Conservation (phyloP, 2,797 vertebrate genomes). For the Myripristis jacobus region DNA sequence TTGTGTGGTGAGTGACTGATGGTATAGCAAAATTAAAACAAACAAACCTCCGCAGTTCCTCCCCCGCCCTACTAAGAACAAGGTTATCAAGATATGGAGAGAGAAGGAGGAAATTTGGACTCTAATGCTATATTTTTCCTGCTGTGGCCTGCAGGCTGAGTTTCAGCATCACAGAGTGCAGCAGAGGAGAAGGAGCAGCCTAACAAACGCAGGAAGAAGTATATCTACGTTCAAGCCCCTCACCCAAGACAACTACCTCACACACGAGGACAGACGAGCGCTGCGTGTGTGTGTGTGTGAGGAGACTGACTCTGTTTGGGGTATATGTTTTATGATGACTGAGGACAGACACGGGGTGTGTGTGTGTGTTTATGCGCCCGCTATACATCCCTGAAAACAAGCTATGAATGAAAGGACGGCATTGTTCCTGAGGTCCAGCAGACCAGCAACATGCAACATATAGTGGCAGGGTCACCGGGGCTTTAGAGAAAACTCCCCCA, state of each 20-base stretch:
- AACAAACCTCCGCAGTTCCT: constrained; percentile 62
- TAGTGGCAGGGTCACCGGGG: constrained; percentile 14
- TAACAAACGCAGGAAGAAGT: constrained; percentile 80
- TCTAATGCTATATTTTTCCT: constrained; percentile 40
- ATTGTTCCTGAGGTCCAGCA: constrained; percentile 52
- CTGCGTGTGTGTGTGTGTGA: constrained; percentile 43
- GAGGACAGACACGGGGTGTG: constrained; percentile 52
- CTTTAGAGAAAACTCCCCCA: constrained; percentile 20
- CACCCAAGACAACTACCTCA: constrained; percentile 60
- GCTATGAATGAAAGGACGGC: constrained; percentile 53
- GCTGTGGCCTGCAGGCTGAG: background rate
- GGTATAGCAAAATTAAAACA: constrained; percentile 56
- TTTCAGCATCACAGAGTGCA: constrained; percentile 55
- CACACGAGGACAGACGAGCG: constrained; percentile 64
- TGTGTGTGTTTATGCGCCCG: constrained; percentile 25
- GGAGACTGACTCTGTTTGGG: constrained; percentile 61
- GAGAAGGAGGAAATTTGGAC: constrained; percentile 57
- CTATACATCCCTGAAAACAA: constrained; percentile 68
- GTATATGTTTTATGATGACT: constrained; percentile 44
- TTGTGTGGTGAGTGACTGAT: constrained; percentile 35
- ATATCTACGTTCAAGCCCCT: constrained; percentile 69
- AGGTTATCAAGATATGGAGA: constrained; percentile 74
- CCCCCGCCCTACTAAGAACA: constrained; percentile 63
- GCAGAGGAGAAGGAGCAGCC: constrained; percentile 35
- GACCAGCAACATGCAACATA: constrained; percentile 4